phyloP scores from a whole-genome alignment of 2,113 vertebrate genomes.

The Balaenoptera acutorostrata region DNA sequence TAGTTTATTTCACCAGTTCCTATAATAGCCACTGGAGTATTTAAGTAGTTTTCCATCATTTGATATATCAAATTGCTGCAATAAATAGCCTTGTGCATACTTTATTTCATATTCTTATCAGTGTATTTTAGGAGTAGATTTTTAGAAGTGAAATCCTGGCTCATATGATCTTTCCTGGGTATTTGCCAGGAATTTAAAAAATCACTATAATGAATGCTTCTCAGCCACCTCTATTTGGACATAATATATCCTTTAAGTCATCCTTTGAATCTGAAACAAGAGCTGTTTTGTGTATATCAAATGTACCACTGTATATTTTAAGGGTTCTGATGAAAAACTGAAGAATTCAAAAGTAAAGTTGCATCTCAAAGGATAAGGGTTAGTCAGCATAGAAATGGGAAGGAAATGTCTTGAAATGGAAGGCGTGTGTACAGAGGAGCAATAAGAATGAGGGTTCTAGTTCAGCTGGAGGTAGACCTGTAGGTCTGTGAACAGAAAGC shows the following conservation, averaged over 20 bases:
- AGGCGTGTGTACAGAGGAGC: background rate
- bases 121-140: background rate
- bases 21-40: background rate
- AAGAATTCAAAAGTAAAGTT: background rate
- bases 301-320: background rate
- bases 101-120: background rate
- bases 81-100: background rate
- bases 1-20: background rate
- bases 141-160: background rate
- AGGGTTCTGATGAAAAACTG: background rate
- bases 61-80: background rate
- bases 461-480: background rate
- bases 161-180: background rate
- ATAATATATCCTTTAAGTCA: background rate
- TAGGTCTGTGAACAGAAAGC: background rate
- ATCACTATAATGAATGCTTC: background rate
- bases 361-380: background rate
- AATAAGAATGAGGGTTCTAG: background rate
- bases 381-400: background rate
- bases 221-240: background rate
- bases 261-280: background rate
- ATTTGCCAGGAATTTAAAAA: background rate
- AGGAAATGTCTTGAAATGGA: background rate
- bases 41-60: background rate
- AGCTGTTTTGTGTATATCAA: background rate